Evolutionary conservation across 2,797 vertebrate genomes (phyloP).

Genomic region (Alcedo quadribrachys): DNA sequence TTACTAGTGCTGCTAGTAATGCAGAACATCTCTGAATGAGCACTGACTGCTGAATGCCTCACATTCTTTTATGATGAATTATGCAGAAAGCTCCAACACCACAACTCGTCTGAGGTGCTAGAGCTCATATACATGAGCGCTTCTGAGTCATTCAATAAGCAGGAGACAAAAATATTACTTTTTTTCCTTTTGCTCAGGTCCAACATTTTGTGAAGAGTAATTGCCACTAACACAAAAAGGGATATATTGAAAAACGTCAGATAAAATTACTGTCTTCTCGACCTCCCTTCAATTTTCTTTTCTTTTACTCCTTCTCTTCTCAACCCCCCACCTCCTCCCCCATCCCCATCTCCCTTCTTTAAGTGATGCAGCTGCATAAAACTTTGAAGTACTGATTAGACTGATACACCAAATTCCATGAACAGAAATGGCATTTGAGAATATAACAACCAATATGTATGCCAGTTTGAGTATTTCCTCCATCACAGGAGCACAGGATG

Average conservation of each 20-base stretch:
- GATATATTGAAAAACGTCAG: slow-evolving; percentile 18
- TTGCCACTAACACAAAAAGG: slow-evolving; percentile 4
- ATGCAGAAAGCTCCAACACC: slow-evolving; percentile 58
- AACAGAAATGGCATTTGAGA: slow-evolving; percentile 39
- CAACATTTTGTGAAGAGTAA: slow-evolving; percentile 11
- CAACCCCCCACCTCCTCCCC: no score
- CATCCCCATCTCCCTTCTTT: neutral
- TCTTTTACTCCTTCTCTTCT: neutral
- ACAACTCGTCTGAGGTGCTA: slow-evolving; percentile 50
- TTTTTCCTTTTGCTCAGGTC: slow-evolving; percentile 1
- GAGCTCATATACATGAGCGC: slow-evolving; percentile 35
- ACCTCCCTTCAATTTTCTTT: neutral
- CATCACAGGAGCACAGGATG: neutral
- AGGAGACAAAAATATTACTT: slow-evolving; percentile 19
- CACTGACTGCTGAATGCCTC: slow-evolving; percentile 53
- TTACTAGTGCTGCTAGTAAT: slow-evolving; percentile 50
- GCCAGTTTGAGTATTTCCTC: slow-evolving; percentile 35
- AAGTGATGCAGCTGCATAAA: slow-evolving; percentile 23
- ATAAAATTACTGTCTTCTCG: slow-evolving; percentile 1
- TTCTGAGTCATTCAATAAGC: slow-evolving; percentile 31
- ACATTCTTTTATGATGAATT: slow-evolving; percentile 75
- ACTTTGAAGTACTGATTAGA: neutral
- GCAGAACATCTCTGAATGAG: slow-evolving; percentile 60
- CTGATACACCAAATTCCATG: slow-evolving; percentile 25
- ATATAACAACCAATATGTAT: neutral